Percentiles rank a stretch among this genome's conserved stretches.
phyloP scores from a whole-genome alignment of 2,888 invertebrate genomes.

The Synergus umbraculus region DNA sequence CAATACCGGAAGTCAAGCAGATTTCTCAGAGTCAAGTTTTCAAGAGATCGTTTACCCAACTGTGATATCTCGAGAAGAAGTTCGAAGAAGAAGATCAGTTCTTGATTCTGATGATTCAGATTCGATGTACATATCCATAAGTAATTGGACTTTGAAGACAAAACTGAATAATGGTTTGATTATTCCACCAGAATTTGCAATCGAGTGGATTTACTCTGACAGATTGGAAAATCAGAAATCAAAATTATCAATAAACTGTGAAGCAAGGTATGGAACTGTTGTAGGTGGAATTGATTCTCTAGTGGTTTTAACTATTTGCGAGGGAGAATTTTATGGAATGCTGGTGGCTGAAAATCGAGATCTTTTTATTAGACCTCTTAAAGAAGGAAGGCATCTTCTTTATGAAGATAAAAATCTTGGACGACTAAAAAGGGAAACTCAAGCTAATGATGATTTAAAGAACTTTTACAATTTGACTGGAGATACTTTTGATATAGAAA shows the following conservation, averaged over 20 bases:
- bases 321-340: slow-evolving; percentile 79
- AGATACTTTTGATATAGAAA: slow-evolving; percentile 76
- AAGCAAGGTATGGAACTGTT: slow-evolving; percentile 59
- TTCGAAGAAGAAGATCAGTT: slow-evolving; percentile 43
- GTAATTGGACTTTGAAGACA: slow-evolving; percentile 67
- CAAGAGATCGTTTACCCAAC: slow-evolving; percentile 62
- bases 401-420: slow-evolving; percentile 57
- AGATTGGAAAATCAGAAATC: not conserved
- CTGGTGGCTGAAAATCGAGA: slow-evolving; percentile 78
- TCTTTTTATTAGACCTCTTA: slow-evolving; percentile 78
- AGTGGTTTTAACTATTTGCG: slow-evolving; percentile 80
- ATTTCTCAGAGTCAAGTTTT: slow-evolving; percentile 12
- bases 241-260: slow-evolving; percentile 49
- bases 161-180: slow-evolving; percentile 57
- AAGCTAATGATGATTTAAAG: not conserved
- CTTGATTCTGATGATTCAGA: slow-evolving; percentile 36
- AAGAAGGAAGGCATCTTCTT: slow-evolving; percentile 63
- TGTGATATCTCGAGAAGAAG: slow-evolving; percentile 54
- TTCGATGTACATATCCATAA: slow-evolving; percentile 57
- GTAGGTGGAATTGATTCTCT: slow-evolving; percentile 73
- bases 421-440: not conserved
- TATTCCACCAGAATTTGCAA: slow-evolving; percentile 57
- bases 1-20: slow-evolving; percentile 23
- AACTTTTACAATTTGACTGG: slow-evolving; percentile 78
- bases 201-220: slow-evolving; percentile 52